Conservation (phyloP, 2,888 invertebrate species). For the Himalopsyche japonica region DNA sequence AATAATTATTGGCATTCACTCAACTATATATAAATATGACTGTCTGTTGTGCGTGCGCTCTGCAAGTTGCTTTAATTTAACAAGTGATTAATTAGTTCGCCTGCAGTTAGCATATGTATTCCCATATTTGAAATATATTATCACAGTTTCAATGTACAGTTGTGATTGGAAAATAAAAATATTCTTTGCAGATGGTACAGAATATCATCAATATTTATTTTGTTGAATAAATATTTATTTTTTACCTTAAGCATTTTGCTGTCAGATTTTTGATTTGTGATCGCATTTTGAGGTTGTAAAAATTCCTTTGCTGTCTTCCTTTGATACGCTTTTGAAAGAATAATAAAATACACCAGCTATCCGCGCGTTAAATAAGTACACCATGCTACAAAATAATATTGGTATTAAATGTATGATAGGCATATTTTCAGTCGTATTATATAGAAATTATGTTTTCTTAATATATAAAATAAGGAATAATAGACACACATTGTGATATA, state of each 20-base stretch:
- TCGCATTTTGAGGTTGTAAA: not conserved
- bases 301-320: not conserved
- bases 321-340: not conserved
- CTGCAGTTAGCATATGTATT: too few species aligned
- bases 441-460: not conserved
- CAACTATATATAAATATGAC: not conserved
- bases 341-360: not conserved
- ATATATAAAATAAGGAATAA: too few species aligned
- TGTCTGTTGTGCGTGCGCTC: not conserved
- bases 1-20: not conserved
- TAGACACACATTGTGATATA: too few species aligned
- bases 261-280: not conserved
- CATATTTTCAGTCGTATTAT: not conserved
- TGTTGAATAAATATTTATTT: not conserved
- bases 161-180: too few species aligned
- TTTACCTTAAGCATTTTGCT: not conserved
- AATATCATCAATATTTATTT: too few species aligned
- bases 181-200: too few species aligned
- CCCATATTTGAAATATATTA: too few species aligned
- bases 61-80: not conserved
- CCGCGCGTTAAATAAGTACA: not conserved
- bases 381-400: not conserved
- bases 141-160: too few species aligned
- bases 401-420: not conserved
- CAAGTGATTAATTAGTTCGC: too few species aligned